A percentile compares a stretch with the other conserved stretches of the same genome.
Evolutionary conservation across 2,113 vertebrate genomes (phyloP).

Genomic region (Atractosteus spatula): DNA sequence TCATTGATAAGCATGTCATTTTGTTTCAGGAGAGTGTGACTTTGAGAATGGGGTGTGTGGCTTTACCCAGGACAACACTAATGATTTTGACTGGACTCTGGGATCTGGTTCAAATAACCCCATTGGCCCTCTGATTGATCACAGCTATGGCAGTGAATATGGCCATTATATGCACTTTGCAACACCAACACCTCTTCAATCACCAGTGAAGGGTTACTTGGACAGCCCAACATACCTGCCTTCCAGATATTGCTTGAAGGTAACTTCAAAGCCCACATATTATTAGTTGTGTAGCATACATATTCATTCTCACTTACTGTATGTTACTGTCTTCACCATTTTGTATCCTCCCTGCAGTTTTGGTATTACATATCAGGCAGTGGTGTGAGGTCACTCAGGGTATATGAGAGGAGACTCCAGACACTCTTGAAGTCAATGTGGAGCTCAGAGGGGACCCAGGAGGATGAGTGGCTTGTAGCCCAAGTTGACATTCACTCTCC

Average conservation of each 20-base stretch:
- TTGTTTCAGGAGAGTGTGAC: too few species aligned
- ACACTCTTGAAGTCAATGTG: slow-evolving; percentile 3
- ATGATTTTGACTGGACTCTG: too few species aligned
- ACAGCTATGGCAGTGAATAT: too few species aligned
- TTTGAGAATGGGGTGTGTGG: too few species aligned
- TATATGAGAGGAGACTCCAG: slow-evolving; percentile 1
- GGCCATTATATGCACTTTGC: too few species aligned
- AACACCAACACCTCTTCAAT: too few species aligned
- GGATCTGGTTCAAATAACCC: too few species aligned
- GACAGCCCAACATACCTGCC: too few species aligned
- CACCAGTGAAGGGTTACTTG: too few species aligned
- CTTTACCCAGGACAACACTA: too few species aligned
- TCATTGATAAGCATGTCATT: too few species aligned
- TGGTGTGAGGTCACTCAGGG: slow-evolving; percentile 1
- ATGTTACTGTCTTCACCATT: neutral
- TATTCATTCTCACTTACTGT: neutral
- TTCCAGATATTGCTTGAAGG: neutral
- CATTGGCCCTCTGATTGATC: too few species aligned
- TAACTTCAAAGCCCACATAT: neutral
- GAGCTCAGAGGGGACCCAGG: slow-evolving; percentile 3
- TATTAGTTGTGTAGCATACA: neutral
- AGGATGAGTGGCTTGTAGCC: slow-evolving; percentile 3
- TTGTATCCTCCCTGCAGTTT: neutral
- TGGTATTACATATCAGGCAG: slow-evolving; percentile 2
- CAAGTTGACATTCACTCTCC: neutral